Evolutionary conservation across 2,888 invertebrate species (phyloP).

Genomic region (Nephrotoma appendiculata): DNA sequence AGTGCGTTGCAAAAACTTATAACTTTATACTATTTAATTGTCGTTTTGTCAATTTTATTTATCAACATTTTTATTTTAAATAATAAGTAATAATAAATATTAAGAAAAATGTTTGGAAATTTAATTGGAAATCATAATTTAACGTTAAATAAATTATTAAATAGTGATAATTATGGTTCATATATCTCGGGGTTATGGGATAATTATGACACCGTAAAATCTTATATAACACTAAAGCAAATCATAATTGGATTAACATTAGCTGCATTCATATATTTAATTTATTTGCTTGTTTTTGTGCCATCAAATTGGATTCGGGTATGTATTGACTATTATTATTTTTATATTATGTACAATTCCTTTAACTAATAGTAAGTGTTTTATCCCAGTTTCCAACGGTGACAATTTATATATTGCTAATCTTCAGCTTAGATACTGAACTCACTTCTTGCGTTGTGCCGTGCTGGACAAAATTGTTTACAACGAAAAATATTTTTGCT

Average conservation of each 20-base stretch:
- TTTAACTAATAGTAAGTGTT: too few species aligned
- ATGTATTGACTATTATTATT: conserved; percentile 9
- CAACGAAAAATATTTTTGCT: too few species aligned
- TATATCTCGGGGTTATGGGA: neutral
- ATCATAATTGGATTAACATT: neutral
- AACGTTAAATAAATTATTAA: neutral
- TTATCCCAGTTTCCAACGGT: too few species aligned
- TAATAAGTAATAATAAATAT: neutral
- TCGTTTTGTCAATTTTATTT: too few species aligned
- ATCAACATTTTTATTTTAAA: too few species aligned
- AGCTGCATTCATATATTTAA: neutral
- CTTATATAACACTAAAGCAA: neutral
- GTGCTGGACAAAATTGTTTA: too few species aligned
- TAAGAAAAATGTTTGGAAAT: neutral
- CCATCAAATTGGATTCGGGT: conserved; percentile 22
- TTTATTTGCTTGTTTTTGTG: conserved; percentile 21
- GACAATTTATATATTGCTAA: too few species aligned
- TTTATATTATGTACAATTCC: too few species aligned
- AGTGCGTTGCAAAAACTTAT: neutral
- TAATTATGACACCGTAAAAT: neutral
- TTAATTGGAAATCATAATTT: neutral
- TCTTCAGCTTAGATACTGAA: too few species aligned
- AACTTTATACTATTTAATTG: neutral
- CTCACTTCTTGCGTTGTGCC: too few species aligned
- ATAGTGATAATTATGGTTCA: neutral